Evolutionary conservation across 2,797 vertebrate species (phyloP).

Genomic region (Coregonus sp.): DNA sequence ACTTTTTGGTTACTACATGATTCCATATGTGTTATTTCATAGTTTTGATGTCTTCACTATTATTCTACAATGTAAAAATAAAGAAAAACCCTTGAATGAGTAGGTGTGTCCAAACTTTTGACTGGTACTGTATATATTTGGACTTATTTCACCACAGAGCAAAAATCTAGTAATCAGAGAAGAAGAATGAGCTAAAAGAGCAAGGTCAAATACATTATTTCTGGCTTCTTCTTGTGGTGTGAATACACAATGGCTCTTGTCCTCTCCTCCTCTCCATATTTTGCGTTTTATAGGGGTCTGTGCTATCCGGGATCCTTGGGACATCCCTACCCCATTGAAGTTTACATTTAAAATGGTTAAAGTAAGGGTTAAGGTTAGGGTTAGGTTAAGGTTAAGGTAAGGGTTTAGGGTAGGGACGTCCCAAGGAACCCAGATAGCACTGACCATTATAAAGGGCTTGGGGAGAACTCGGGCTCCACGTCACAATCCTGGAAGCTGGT

Average conservation of each 20-base stretch:
- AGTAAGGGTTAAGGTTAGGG: conserved; percentile 10
- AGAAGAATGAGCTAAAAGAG: background rate
- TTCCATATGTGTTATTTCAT: no score
- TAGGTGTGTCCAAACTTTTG: no score
- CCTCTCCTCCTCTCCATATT: conserved; percentile 20
- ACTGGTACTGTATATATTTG: background rate
- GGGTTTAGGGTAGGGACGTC: no score
- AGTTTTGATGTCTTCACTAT: no score
- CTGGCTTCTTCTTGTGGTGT: background rate
- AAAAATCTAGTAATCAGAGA: conserved; percentile 33
- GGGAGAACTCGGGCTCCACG: conserved; percentile 43
- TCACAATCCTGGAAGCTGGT: conserved; percentile 52
- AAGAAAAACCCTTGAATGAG: no score
- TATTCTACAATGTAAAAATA: no score
- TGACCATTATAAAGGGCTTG: conserved; percentile 31
- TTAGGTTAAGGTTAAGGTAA: no score
- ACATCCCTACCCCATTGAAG: conserved; percentile 54
- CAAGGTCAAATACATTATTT: conserved; percentile 20
- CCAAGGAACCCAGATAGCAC: no score
- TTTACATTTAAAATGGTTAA: conserved; percentile 39
- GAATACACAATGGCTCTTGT: background rate
- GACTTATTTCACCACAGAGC: background rate
- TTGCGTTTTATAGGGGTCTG: conserved; percentile 27
- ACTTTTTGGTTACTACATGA: no score
- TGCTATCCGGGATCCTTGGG: conserved; percentile 12